Base-by-base conservation (phyloP, 2,888 invertebrate genomes). In the Heliconius ismenius region DNA sequence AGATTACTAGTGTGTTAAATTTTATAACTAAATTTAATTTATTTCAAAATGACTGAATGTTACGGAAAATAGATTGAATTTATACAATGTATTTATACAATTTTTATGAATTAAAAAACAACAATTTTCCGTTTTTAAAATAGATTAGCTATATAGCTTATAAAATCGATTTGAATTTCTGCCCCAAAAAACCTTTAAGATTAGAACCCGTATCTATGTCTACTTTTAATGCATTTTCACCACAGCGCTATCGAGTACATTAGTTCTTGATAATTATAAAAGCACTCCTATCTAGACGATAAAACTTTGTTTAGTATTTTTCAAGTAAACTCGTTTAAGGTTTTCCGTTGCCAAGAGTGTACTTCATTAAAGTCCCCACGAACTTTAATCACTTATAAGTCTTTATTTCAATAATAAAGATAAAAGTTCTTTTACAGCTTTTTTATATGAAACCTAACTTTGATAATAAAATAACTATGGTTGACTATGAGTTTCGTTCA, bases 351-450 rank as follows among this genome's bases (percentile, higher is more conserved):
- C 28, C 28, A 7, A 39, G 64, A 78, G 77, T 75, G 49, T 75
- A 62, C 64, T 79, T 77, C 79, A 75, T 79, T 79, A 79, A 77
- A 79, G 73, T 77, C 75, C 18, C 26, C 32, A 26, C 75, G 10
- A 77, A 77, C 75, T 79, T 77, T 77, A 79, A 79, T 77, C 77
- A 73, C 75, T 77, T 79, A 79, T 77, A 74, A 68, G 65, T 64
- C 73, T 77, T 76, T 75, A 77, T 79, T 77, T 73, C 75, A 73
- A 26, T 73, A 60, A 69, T 58, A 77, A 79, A 69, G 77, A 79
- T 68, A 73, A 65, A 64, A n/a, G 58, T 75, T 73, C 64, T 78
- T 74, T 21, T 28, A 75, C 32, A 67, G 24, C 49, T 65, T 26
- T 36, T 32, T 65, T 65, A 39, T 65, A 65, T 65, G 1, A 7